Base-by-base conservation (phyloP, 2,888 invertebrate species). In the Hirudinaria manillensis region DNA sequence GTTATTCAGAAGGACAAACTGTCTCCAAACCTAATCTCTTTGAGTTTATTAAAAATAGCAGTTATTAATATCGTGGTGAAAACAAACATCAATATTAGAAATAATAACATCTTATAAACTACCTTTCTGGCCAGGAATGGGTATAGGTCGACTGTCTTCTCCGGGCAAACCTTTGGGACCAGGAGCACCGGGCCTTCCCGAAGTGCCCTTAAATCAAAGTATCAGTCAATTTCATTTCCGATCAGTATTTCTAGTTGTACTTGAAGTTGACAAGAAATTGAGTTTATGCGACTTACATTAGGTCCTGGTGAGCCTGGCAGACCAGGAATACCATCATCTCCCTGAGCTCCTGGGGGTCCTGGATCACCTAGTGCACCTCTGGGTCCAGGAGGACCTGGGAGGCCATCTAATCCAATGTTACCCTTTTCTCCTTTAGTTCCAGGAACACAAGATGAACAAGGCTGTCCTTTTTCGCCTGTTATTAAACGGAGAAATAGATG, bases 381-480 rank as follows among this genome's bases (percentile, higher is more conserved):
- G 65, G 36, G 13, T 4, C 76, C 76, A 29, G 51, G 56, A 16
- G 19, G 27, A 24, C 76, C 76, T 19, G 55, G 32, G 34, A 29
- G 36, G 27, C 76, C 76, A 29, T 45, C 21, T 53, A 51, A 55
- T 51, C 76, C 76, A 2, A 29, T 21, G 16, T 61, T 53, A n/a
- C 75, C 75, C 65, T 75, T 75, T 55, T 19, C 32, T 29, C 75
- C 75, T 75, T 34, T 27, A 75, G 16, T n/a, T 32, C 68, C 68
- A 32, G 68, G 45, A 53, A 67, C n/a, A 27, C 68, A 24, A 24
- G 55, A 73, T 32, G 36, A 13, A 27, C 68, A 65, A 3, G 74
- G 68, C 2, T 34, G n/a, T 68, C 75, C 70, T 27, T 13, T 24
- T 38, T 61, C 65, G 19, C 70, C 75, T 61, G 36, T 53, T n/a